A percentile compares a stretch with the other conserved stretches of the same genome.
phyloP scores from a whole-genome alignment of 1,140 invertebrate species.

The Anagrus nilaparvatae region DNA sequence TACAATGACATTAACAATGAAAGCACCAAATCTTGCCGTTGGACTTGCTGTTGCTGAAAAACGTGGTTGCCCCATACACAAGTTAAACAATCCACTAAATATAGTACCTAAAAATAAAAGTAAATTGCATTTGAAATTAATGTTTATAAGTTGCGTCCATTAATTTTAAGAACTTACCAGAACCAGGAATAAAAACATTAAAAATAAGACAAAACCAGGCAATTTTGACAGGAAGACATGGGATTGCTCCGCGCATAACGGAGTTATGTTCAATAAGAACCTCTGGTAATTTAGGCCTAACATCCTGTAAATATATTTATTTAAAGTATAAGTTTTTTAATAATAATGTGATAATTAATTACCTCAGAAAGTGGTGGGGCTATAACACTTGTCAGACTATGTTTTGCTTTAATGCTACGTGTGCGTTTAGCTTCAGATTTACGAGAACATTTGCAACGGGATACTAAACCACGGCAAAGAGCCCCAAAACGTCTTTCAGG shows the following conservation, averaged over 20 bases:
- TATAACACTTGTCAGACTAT: slow-evolving; percentile 38
- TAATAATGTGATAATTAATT: slow-evolving; percentile 14
- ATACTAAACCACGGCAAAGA: slow-evolving; percentile 28
- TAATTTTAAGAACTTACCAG: slow-evolving; percentile 51
- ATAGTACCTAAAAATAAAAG: slow-evolving; percentile 62
- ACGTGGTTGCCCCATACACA: slow-evolving; percentile 80
- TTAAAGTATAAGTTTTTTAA: slow-evolving; percentile 2
- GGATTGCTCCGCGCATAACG: slow-evolving; percentile 79
- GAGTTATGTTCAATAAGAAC: slow-evolving; percentile 70
- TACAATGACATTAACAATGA: slow-evolving; percentile 76
- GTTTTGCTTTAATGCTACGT: slow-evolving; percentile 33
- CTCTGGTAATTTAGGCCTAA: slow-evolving; percentile 66
- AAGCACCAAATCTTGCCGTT: slow-evolving; percentile 60
- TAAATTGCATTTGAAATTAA: not conserved
- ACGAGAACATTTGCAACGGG: slow-evolving; percentile 21
- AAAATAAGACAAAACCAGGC: slow-evolving; percentile 79
- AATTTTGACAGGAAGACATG: slow-evolving; percentile 69
- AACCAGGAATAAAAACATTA: slow-evolving; percentile 77
- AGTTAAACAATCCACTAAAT: slow-evolving; percentile 72
- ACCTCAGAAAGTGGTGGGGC: slow-evolving; percentile 37
- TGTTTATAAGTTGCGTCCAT: too few species aligned
- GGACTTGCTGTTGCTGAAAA: slow-evolving; percentile 64
- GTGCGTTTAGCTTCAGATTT: slow-evolving; percentile 8
- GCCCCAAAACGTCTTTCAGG: slow-evolving; percentile 30
- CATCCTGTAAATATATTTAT: slow-evolving; percentile 47